Evolutionary conservation across 2,888 invertebrate genomes (phyloP), one percentile per base, ranked within the genome.

Genomic region (Exephanes ischioxanthus): DNA sequence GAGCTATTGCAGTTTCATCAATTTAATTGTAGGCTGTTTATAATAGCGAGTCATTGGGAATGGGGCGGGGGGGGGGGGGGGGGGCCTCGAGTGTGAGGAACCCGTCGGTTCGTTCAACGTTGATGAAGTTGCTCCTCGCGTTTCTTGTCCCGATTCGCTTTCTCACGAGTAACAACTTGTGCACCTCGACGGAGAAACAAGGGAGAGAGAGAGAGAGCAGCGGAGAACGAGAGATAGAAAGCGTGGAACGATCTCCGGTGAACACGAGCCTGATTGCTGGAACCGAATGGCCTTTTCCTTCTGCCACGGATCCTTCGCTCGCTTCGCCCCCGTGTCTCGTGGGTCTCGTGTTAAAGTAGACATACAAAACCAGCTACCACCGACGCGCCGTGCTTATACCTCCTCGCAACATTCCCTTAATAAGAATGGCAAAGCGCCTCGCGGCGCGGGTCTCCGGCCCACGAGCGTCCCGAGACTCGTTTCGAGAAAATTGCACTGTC

Each of bases 401-500:
- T 48, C 26, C 63, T 51, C 66, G 78, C 77, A 77, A 86, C 76
- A 83, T 86, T 84, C 33, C 61, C 82, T 86, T 88, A 89, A 88
- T 88, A 89, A 88, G 80, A 85, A 88, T 86, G 82, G 86, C 87
- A 84, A 86, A 33, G 84, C 79, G 76, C 55, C 19, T 58, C 66
- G 78, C 48, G 16, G 73, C 37, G 55, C 45, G 68, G 77, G 63
- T 16, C 45, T 48, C 45, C 45, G 45, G 45, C 45, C 72, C 79
- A 88, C 83, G 87, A 88, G 87, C 83, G 89, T 82, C 90, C 87
- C 66, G 90, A 90, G 90, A 89, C 90, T 89, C 90, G 89, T 91
- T 87, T 87, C 75, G 84, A 88, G 90, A 89, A 91, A 91, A 91
- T 91, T 91, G 91, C 89, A 90, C 90, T 89, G 90, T 90, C 90